Evolutionary conservation across 2,888 invertebrate species (phyloP).

Genomic region (Trichogramma evanescens): DNA sequence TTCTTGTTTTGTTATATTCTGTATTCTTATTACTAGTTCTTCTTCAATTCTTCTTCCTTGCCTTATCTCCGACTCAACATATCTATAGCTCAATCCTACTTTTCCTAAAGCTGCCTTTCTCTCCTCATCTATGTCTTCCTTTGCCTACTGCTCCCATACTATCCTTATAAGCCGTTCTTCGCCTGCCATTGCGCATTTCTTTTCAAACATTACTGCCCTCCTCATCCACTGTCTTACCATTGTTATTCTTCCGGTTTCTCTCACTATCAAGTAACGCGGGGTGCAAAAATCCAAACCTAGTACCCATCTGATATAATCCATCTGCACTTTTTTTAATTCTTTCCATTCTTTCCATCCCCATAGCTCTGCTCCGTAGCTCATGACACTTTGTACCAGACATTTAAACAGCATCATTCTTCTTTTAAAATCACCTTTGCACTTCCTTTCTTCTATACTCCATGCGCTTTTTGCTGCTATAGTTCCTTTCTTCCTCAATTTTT

Average conservation of each 20-base stretch:
- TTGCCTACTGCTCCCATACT: no score
- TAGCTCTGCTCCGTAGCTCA: conserved; percentile 8
- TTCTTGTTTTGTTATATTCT: no score
- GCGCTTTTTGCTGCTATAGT: neutral
- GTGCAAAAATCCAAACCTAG: conserved; percentile 11
- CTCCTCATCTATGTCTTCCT: conserved; percentile 5
- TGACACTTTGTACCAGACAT: neutral
- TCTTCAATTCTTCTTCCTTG: no score
- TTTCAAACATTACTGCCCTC: no score
- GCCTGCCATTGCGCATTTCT: no score
- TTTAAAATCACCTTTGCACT: conserved; percentile 8
- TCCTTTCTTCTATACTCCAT: conserved; percentile 8
- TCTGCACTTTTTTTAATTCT: no score
- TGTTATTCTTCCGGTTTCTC: neutral
- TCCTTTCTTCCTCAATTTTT: conserved; percentile 2
- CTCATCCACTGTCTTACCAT: no score
- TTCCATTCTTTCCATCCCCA: conserved; percentile 17
- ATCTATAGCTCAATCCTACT: no score
- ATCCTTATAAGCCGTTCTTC: no score
- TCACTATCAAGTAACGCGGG: conserved; percentile 11
- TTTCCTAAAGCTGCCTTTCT: conserved; percentile 6
- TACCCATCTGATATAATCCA: conserved; percentile 8
- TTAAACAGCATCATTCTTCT: conserved; percentile 9
- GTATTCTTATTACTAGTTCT: no score
- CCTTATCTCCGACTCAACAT: no score